phyloP scores from a whole-genome alignment of 2,797 vertebrate species.

The Sebastes umbrosus region DNA sequence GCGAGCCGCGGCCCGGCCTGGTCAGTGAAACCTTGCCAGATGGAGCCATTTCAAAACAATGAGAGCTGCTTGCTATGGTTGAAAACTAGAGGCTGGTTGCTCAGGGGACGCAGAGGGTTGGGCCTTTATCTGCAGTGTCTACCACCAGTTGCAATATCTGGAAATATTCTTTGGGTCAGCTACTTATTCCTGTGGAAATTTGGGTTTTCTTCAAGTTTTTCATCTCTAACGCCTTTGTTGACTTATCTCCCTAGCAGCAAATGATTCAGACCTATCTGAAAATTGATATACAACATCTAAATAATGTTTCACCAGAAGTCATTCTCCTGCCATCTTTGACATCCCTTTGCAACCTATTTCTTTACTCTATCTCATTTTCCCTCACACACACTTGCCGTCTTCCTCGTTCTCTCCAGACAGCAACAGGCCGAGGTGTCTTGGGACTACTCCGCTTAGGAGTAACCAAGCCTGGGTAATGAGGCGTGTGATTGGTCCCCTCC shows the following conservation, averaged over 20 bases:
- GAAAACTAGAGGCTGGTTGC: conserved; percentile 38
- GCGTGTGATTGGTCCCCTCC: conserved; percentile 87
- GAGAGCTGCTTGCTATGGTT: conserved; percentile 63
- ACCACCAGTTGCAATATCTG: not conserved
- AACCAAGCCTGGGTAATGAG: conserved; percentile 88
- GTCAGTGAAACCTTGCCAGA: conserved; percentile 85
- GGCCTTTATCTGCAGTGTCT: conserved; percentile 21
- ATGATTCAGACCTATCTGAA: not conserved
- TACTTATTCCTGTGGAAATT: not conserved
- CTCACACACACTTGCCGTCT: conserved; percentile 14
- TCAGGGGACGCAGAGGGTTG: conserved; percentile 1
- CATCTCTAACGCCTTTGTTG: not conserved
- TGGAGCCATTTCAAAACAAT: conserved; percentile 85
- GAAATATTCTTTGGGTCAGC: not conserved
- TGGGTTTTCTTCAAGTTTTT: not conserved
- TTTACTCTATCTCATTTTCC: not conserved
- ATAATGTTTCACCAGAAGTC: not conserved
- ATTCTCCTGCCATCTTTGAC: not conserved
- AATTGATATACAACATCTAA: not conserved
- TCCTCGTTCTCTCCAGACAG: conserved; percentile 66
- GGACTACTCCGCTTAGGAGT: conserved; percentile 74
- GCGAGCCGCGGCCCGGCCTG: conserved; percentile 58
- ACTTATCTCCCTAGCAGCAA: not conserved
- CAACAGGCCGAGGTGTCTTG: conserved; percentile 80
- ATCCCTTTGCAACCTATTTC: not conserved